These are phyloP conservation scores for Nemoura dubitans DNA, from an alignment of 2,888 invertebrate genomes.

Conservation along the genomic window DNA sequence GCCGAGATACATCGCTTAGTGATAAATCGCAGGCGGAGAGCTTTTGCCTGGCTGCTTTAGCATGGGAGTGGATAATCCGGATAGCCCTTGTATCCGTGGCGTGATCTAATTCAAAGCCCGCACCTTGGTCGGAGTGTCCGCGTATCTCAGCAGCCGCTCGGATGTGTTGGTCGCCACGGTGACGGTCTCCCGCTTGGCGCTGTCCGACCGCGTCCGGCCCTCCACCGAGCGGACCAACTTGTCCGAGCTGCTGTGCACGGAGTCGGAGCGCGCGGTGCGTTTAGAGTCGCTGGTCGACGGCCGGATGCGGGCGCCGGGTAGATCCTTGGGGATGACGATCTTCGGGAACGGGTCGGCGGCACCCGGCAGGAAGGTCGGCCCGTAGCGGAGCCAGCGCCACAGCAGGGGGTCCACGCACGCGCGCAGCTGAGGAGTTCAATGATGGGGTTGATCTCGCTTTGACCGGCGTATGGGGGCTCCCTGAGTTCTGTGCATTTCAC, in stretches of 20 bases:
- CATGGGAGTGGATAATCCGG: too few species aligned
- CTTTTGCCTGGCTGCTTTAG: too few species aligned
- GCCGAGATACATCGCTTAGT: too few species aligned
- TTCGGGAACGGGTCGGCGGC: neutral
- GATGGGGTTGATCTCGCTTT: too few species aligned
- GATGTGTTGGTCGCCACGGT: constrained; percentile 24
- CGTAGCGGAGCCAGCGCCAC: constrained; percentile 71
- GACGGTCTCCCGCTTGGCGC: constrained; percentile 20
- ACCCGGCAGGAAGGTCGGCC: neutral
- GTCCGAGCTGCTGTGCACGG: constrained; percentile 64
- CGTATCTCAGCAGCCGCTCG: neutral
- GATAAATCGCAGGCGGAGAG: too few species aligned
- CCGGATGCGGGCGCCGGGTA: neutral
- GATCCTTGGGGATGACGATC: neutral
- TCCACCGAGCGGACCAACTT: constrained; percentile 35
- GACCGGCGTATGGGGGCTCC: too few species aligned
- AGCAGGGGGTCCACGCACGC: constrained; percentile 72
- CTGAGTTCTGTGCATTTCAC: too few species aligned
- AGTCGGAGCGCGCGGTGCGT: constrained; percentile 60
- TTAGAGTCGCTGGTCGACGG: constrained; percentile 53
- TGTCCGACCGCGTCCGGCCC: constrained; percentile 13
- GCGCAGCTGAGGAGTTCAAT: constrained; percentile 42
- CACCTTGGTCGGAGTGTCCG: neutral
- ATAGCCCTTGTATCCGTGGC: too few species aligned
- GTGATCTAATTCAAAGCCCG: too few species aligned